phyloP scores from a whole-genome alignment of 2,888 invertebrate genomes.

The Sarcophaga variegata region DNA sequence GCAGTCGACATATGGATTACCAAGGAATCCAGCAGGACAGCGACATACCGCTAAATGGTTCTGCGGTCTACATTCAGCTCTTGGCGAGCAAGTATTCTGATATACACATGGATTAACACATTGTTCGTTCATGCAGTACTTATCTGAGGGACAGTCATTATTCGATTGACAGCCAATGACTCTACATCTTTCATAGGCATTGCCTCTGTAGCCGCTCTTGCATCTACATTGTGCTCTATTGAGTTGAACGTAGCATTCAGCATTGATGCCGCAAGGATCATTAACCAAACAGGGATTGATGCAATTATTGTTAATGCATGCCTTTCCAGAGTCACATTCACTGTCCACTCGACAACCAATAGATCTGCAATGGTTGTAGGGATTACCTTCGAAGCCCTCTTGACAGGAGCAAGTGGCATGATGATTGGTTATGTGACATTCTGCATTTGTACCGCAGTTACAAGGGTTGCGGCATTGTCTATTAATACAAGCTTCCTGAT shows the following conservation, averaged over 20 bases:
- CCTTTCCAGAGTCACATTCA: constrained; percentile 91
- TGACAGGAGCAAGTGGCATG: constrained; percentile 93
- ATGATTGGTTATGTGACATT: constrained; percentile 91
- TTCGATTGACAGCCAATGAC: constrained; percentile 93
- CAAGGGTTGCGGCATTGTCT: constrained; percentile 93
- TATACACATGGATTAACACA: constrained; percentile 93
- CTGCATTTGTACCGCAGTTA: constrained; percentile 92
- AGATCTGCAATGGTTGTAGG: constrained; percentile 89
- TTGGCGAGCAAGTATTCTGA: constrained; percentile 88
- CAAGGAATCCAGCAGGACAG: constrained; percentile 89
- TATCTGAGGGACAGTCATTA: constrained; percentile 92
- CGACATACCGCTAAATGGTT: constrained; percentile 93
- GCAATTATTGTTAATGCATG: constrained; percentile 93
- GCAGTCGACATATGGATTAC: constrained; percentile 92
- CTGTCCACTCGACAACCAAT: constrained; percentile 92
- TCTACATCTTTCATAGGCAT: constrained; percentile 88
- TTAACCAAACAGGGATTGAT: constrained; percentile 92
- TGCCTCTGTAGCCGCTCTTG: constrained; percentile 90
- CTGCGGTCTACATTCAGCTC: constrained; percentile 90
- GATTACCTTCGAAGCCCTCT: constrained; percentile 93
- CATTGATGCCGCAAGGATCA: constrained; percentile 90
- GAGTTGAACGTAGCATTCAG: constrained; percentile 89
- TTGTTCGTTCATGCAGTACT: constrained; percentile 92
- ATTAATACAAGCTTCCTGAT: constrained; percentile 92
- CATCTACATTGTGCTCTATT: constrained; percentile 91